Evolutionary conservation across 2,113 vertebrate genomes (phyloP).

Genomic region (Neotoma lepida): DNA sequence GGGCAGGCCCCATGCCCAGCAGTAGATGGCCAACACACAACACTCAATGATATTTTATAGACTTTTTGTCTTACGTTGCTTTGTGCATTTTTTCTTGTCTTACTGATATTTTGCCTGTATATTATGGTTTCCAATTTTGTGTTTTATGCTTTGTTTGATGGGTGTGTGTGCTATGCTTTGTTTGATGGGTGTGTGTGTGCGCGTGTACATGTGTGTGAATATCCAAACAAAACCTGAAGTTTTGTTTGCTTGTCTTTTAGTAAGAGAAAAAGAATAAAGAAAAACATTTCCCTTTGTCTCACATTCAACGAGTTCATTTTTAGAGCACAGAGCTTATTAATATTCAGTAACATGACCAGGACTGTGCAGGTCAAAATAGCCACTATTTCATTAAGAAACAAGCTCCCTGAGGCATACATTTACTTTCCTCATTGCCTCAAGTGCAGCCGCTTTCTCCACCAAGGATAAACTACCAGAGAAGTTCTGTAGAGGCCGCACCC

Average conservation of each 20-base stretch:
- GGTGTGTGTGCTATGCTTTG: background rate
- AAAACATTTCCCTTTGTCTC: constrained; percentile 41
- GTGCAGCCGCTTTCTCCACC: constrained; percentile 66
- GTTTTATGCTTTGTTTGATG: background rate
- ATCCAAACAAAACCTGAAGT: background rate
- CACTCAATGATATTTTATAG: background rate
- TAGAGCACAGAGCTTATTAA: constrained; percentile 75
- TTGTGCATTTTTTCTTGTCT: background rate
- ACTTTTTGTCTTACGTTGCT: background rate
- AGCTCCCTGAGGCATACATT: constrained; percentile 51
- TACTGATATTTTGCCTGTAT: background rate
- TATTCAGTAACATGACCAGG: constrained; percentile 55
- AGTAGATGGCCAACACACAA: background rate
- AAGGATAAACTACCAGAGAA: background rate
- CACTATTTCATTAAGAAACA: constrained; percentile 75
- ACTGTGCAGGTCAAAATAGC: constrained; percentile 76
- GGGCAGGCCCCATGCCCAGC: background rate
- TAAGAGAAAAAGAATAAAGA: constrained; percentile 4
- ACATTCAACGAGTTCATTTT: constrained; percentile 73
- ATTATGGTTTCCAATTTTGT: background rate
- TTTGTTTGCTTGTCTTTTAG: constrained; percentile 27
- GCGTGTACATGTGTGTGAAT: too few species aligned
- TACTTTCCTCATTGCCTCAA: constrained; percentile 53
- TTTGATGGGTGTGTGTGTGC: background rate
- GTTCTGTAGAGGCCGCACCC: background rate